Base-by-base conservation (phyloP, 2,113 vertebrate genomes). In the Mormyrus lacerda region DNA sequence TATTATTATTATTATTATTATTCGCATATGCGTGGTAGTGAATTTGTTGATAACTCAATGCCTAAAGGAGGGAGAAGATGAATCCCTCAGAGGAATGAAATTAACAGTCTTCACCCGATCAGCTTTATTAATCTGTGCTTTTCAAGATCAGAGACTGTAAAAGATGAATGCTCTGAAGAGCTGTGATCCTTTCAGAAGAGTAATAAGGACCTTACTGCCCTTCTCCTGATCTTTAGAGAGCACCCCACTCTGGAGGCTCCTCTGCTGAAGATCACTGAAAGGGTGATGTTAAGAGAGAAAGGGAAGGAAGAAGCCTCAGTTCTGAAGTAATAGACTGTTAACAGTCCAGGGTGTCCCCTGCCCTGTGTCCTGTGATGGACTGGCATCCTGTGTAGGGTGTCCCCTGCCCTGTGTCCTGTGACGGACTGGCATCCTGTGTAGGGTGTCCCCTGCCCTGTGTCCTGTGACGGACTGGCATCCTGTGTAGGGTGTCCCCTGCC, bases 1-100 rank as follows among this genome's bases (percentile, higher is more conserved):
- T n/a, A n/a, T n/a, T n/a, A n/a, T n/a, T n/a, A n/a, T n/a, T n/a
- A n/a, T n/a, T n/a, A n/a, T n/a, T n/a, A n/a, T n/a, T n/a, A n/a
- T n/a, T n/a, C 1, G 9, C 73, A 21, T 42, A 79, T 21, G 13
- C 4, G 7, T 15, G 3, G 13, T 44, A 21, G 39, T 50, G n/a
- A 27, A n/a, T 85, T 8, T 85, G 17, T 27, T 48, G 45, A 82
- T 61, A 42, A 61, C 39, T 10, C 53, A 44, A 24, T 82, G 76
- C 58, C 3, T 39, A 42, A 21, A 91, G 87, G 89, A 51, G 17
- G 7, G 51, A 91, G 87, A 87, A 94, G 76, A 45, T 45, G 39
- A 94, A 93, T 93, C 91, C 89, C 69, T 4, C 2, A 27, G 86
- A 90, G 88, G 91, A 94, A 91, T 90, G 90, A 93, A 90, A 69